A percentile compares a stretch with the other conserved stretches of the same genome.
These are phyloP conservation scores for Hypanus sabinus DNA, from an alignment of 2,113 vertebrate species.

Conservation along the genomic window DNA sequence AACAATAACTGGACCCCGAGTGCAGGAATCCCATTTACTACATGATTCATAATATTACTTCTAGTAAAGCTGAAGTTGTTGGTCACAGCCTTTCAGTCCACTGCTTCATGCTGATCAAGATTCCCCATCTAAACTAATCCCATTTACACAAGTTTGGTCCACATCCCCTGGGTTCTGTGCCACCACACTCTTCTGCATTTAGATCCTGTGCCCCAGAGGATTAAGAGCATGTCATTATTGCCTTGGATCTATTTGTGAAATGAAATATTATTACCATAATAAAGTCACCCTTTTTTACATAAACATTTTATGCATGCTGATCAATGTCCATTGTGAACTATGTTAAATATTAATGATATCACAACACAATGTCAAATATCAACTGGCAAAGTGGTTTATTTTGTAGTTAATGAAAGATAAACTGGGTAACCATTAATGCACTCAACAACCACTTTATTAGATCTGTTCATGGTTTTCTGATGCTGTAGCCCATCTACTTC, in stretches of 20 bases:
- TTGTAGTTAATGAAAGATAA: background rate
- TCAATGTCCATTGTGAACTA: background rate
- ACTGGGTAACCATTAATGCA: background rate
- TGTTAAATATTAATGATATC: background rate
- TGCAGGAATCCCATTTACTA: too few species aligned
- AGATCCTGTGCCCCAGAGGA: background rate
- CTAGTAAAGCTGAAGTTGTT: too few species aligned
- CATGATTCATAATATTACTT: too few species aligned
- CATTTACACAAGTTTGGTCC: too few species aligned
- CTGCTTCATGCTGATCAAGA: too few species aligned
- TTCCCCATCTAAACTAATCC: too few species aligned
- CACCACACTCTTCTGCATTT: background rate
- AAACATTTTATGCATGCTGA: background rate
- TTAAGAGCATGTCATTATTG: background rate
- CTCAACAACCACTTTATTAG: too few species aligned
- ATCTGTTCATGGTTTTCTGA: too few species aligned
- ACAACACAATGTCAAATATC: background rate
- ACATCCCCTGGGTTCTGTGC: background rate
- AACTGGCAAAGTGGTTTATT: background rate
- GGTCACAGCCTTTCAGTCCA: background rate
- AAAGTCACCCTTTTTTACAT: background rate
- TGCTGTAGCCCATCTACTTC: too few species aligned
- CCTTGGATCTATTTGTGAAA: background rate
- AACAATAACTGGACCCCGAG: too few species aligned
- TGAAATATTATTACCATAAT: background rate